Base-by-base conservation (phyloP, 2,797 vertebrate species). In the Lacerta viridis region DNA sequence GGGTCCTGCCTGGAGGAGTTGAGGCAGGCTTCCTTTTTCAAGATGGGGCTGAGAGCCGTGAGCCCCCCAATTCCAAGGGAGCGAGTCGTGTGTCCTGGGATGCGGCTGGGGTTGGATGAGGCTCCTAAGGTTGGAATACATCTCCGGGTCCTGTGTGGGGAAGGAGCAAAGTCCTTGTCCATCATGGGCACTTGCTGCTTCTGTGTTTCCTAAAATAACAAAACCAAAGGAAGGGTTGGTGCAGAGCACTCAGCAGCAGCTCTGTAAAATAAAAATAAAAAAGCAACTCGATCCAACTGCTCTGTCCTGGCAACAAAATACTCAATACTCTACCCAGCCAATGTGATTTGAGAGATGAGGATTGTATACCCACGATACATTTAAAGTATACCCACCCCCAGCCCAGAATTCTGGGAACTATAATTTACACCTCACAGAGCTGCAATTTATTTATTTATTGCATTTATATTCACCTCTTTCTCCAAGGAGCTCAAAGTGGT, bases 91-190 rank as follows among this genome's bases (percentile, higher is more conserved):
- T 76, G 61, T 64, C 8, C 94, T 1, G 88, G 90, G 68, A 90
- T 87, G 83, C 90, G 93, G 81, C 94, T 92, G 20, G 25, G 72
- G 64, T 92, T 33, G 2, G 87, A 75, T 27, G 91, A 83, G 18
- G 55, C 11, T 3, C 93, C 87, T 1, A 50, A 1, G 59, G 87
- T 0, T 0, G 92, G 92, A 87, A 89, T 88, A 83, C 76, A 75
- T 68, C 88, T 89, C 87, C 74, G 76, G 68, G 33, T 92, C 85
- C 93, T 89, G 1, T 27, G 92, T 87, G 81, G 72, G 79, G 75
- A 76, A 25, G 90, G 71, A 69, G 78, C 2, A 2, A 90, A 3
- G 11, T 90, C 13, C 66, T 94, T 92, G 39, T 96, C 96, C 96
- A 94, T 96, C 76, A 71, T 0, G 0, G 78, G 8, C 0, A 0